Base-by-base conservation (phyloP, 2,888 invertebrate species). In the Synanthedon andrenaeformis region DNA sequence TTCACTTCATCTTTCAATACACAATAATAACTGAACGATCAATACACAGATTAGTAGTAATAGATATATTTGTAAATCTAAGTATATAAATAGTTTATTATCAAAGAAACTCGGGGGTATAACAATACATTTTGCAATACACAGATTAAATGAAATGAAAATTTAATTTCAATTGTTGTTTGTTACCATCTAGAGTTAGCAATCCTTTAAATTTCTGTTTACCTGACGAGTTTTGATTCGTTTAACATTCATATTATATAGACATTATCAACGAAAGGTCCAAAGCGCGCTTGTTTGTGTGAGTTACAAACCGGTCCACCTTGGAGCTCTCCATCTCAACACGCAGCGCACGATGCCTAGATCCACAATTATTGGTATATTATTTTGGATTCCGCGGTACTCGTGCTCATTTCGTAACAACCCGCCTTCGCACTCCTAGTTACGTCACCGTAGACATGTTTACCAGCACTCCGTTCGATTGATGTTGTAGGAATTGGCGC, bases 371-470 rank as follows among this genome's bases (percentile, higher is more conserved):
- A 67, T 66, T 70, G 67, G 67, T 70, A 70, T 71, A 74, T 73
- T 64, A 71, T 72, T 73, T 76, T 66, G 67, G 67, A 72, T 68
- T 73, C 67, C 62, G 67, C 64, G 67, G 67, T 72, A 72, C 67
- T 64, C 66, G 62, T 66, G 67, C 65, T 64, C 61, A 69, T 83
- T 81, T 79, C 78, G 77, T 74, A 82, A 83, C 71, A 76, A 66
- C 69, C 60, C 63, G 62, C 63, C 65, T 67, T 68, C 67, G 67
- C 66, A 57, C 63, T 61, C 57, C 65, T 61, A 59, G 63, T 84
- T 85, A 76, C 85, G 74, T 80, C 77, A 83, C 60, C 59, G 65
- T 69, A 72, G 73, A 73, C 76, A 69, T 81, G 76, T 82, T 81
- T 81, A 78, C 66, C 69, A 70, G 69, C 71, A 69, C 68, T 69